A percentile compares a stretch with the other conserved stretches of the same genome.
phyloP scores from a whole-genome alignment of 1,140 invertebrate species.

The Myzus persicae region DNA sequence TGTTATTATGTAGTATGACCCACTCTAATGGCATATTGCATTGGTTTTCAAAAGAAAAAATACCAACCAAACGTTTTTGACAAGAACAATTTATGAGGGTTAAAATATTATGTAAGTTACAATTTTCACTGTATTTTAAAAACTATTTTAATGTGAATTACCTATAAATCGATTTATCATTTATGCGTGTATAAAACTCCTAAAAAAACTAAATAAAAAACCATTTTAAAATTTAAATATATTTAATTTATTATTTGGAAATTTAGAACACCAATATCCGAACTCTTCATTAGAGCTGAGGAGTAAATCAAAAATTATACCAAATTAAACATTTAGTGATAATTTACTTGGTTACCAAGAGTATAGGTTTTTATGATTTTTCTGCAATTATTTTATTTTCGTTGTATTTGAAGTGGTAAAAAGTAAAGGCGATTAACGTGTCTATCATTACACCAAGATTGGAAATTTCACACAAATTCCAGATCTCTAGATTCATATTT shows the following conservation, averaged over 20 bases:
- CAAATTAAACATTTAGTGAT: background rate
- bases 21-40: background rate
- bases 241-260: background rate
- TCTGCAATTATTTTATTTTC: background rate
- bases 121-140: background rate
- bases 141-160: background rate
- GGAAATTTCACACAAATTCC: background rate
- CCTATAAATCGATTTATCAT: background rate
- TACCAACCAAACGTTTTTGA: slow-evolving; percentile 24
- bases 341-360: too few species aligned
- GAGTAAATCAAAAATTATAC: background rate
- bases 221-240: background rate
- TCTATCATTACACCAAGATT: background rate
- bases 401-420: background rate
- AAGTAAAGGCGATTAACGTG: too few species aligned
- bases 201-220: background rate
- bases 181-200: background rate
- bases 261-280: background rate
- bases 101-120: background rate
- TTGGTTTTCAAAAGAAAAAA: slow-evolving; percentile 40
- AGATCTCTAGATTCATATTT: background rate
- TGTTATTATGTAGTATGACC: slow-evolving; percentile 19
- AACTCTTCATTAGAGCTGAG: background rate
- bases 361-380: background rate
- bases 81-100: slow-evolving; percentile 33